phyloP scores from a whole-genome alignment of 2,888 invertebrate genomes.

The Elegia similella region DNA sequence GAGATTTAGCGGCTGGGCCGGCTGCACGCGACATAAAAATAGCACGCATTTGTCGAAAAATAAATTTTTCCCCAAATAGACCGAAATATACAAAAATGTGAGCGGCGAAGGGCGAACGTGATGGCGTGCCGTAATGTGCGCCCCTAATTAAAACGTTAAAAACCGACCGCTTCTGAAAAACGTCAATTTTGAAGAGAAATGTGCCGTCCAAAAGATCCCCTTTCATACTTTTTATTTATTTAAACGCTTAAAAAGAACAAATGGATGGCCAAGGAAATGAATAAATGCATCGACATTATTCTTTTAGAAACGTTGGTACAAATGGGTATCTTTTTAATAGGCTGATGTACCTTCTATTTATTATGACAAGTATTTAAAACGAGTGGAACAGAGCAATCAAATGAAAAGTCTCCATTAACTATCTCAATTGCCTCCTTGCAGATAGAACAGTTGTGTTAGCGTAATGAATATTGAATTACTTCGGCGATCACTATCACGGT shows the following conservation, averaged over 20 bases:
- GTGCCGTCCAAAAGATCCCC: conserved; percentile 74
- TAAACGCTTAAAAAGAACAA: conserved; percentile 52
- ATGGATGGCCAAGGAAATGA: conserved; percentile 34
- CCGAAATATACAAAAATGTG: conserved; percentile 81
- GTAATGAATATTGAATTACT: conserved; percentile 29
- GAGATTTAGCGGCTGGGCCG: conserved; percentile 76
- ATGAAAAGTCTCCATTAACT: conserved; percentile 18
- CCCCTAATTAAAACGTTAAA: conserved; percentile 82
- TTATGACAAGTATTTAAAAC: not conserved
- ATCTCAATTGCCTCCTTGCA: conserved; percentile 16
- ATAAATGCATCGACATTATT: conserved; percentile 26
- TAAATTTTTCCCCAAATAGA: conserved; percentile 81
- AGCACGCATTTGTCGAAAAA: conserved; percentile 80
- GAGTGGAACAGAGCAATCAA: conserved; percentile 8
- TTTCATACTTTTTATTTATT: conserved; percentile 76
- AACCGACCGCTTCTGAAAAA: conserved; percentile 79
- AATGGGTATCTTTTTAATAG: conserved; percentile 14
- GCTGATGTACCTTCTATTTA: conserved; percentile 4
- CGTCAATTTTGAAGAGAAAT: conserved; percentile 81
- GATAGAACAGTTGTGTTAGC: conserved; percentile 23
- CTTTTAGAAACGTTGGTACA: conserved; percentile 21
- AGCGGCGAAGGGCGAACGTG: conserved; percentile 78
- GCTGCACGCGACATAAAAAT: conserved; percentile 79
- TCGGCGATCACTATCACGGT: conserved; percentile 28
- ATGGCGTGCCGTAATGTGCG: conserved; percentile 79